phyloP scores from a whole-genome alignment of 2,888 invertebrate genomes.

The Polydrusus pterygomalis region DNA sequence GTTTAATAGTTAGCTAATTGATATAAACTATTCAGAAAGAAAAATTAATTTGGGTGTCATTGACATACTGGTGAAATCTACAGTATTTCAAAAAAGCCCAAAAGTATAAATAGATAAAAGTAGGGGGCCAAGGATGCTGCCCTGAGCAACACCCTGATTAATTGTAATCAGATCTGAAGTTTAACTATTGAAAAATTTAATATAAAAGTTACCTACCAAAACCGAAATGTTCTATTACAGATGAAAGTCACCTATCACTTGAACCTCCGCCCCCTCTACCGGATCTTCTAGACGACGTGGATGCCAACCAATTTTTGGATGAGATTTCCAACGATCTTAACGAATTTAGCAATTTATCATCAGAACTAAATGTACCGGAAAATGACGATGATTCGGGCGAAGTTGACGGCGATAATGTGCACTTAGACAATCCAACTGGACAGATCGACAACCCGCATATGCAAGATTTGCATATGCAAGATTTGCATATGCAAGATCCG shows the following conservation, averaged over 20 bases:
- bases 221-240: no score
- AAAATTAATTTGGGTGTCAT: no score
- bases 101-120: no score
- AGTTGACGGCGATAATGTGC: not conserved
- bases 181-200: no score
- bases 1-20: no score
- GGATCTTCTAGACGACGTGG: slow-evolving; percentile 68
- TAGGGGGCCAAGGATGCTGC: no score
- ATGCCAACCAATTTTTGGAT: slow-evolving; percentile 68
- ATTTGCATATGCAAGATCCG: not conserved
- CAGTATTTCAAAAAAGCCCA: no score
- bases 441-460: slow-evolving; percentile 15
- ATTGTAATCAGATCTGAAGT: no score
- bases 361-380: slow-evolving; percentile 47
- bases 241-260: slow-evolving; percentile 51
- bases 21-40: no score
- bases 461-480: not conserved
- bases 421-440: not conserved
- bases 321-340: slow-evolving; percentile 67
- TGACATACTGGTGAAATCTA: no score
- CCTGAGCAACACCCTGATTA: no score
- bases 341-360: slow-evolving; percentile 60
- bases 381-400: slow-evolving; percentile 13
- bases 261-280: slow-evolving; percentile 70
- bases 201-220: no score